Evolutionary conservation across 2,797 vertebrate species (phyloP), one percentile per base, ranked within the genome.

Genomic region (Scolopax rusticola): DNA sequence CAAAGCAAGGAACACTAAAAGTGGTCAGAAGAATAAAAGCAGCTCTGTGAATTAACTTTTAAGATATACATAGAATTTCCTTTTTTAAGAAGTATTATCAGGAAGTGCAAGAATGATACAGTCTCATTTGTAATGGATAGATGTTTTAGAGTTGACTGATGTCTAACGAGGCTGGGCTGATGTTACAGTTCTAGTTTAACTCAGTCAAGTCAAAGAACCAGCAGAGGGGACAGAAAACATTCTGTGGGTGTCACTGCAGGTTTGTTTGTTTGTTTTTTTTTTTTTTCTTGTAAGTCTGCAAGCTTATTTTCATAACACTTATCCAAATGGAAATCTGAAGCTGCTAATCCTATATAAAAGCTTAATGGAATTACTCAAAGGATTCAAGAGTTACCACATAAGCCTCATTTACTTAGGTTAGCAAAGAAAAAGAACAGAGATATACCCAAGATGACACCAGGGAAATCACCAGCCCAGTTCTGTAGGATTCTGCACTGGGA

Each of bases 331-430:
- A 95, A 97, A 95, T 78, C 80, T 90, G 88, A 91, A 76, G 69
- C 69, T 86, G 65, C n/a, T 91, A 96, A 95, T 95, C 91, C 93
- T n/a, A 12, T 78, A 92, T 51, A 94, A 97, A 95, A 95, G 83
- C 85, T 84, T 90, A 95, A 89, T 45, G 74, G 74, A 93, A 95
- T 87, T 95, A 92, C 70, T 86, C 50, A 40, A 87, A 84, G 80
- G 71, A 95, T 74, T 87, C 77, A 76, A 65, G 74, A 95, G 47
- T 54, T 90, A 68, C 38, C 54, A 78, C n/a, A 18, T 76, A 94
- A 87, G 71, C 84, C 59, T 79, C 51, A 63, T 79, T 84, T 89
- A 84, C 90, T 74, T 20, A 71, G n/a, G 64, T 18, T 57, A 71
- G 48, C 30, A 86, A 88, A 64, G 61, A 81, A 81, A 68, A 93